These are phyloP conservation scores for Rhynchomys soricoides DNA, from an alignment of 2,113 vertebrate species.

Conservation along the genomic window DNA sequence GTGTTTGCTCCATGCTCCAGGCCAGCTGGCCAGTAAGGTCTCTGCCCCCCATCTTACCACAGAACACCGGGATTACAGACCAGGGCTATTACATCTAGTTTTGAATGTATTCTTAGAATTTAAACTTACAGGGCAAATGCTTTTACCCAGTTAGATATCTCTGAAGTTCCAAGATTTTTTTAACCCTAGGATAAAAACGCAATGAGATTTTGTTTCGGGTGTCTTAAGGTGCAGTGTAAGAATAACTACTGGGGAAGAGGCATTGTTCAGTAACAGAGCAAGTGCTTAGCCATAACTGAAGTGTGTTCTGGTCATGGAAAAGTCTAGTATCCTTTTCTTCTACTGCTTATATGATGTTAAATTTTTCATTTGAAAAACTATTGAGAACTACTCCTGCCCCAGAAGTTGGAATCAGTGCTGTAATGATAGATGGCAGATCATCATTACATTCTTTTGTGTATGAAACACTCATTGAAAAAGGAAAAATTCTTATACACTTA, in stretches of 20 bases:
- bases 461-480: slow-evolving; percentile 10
- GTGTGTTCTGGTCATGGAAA: neutral
- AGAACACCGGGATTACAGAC: too few relatives aligned
- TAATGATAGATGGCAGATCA: neutral
- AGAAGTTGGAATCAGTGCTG: slow-evolving; percentile 16
- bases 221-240: neutral
- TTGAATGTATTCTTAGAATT: neutral
- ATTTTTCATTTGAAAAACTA: slow-evolving; percentile 11
- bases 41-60: neutral
- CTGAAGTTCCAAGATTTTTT: neutral
- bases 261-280: neutral
- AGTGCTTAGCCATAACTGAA: neutral
- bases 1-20: too few relatives aligned
- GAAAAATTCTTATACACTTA: neutral
- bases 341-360: neutral
- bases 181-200: neutral
- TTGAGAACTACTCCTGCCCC: slow-evolving; percentile 10
- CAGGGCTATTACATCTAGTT: neutral
- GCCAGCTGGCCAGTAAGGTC: neutral
- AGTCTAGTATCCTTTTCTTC: neutral
- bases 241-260: neutral
- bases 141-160: neutral
- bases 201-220: neutral
- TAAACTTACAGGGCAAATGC: neutral
- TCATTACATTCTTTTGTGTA: neutral